These are phyloP conservation scores for Marasmarcha lunaedactyla DNA, from an alignment of 2,888 invertebrate species.

Conservation along the genomic window DNA sequence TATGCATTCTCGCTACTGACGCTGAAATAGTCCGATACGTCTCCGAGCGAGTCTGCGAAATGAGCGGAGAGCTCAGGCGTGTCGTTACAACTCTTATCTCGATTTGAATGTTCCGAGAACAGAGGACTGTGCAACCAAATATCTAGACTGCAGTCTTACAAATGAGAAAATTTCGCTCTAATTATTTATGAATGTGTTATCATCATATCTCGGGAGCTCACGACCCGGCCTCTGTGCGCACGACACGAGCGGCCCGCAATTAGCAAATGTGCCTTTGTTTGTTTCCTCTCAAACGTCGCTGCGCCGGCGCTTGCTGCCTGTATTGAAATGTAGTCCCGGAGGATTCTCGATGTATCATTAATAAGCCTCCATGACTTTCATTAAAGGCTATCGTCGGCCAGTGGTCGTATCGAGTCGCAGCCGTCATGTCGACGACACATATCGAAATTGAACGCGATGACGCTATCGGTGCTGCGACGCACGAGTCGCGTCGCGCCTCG, in stretches of 20 bases:
- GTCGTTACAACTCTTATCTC: constrained; percentile 56
- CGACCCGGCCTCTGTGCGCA: constrained; percentile 65
- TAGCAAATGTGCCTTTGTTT: constrained; percentile 70
- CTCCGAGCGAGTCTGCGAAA: constrained; percentile 21
- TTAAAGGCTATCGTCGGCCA: constrained; percentile 63
- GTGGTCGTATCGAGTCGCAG: constrained; percentile 56
- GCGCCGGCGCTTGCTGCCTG: constrained; percentile 44
- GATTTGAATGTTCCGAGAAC: constrained; percentile 59
- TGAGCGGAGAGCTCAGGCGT: constrained; percentile 49
- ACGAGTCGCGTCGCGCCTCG: too few species aligned
- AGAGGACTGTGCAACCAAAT: constrained; percentile 60
- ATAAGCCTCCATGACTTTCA: constrained; percentile 69
- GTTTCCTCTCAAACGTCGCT: constrained; percentile 48
- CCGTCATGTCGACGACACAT: constrained; percentile 62
- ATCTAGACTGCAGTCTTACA: constrained; percentile 69
- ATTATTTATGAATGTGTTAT: constrained; percentile 72
- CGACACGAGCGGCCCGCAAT: constrained; percentile 69
- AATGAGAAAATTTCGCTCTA: constrained; percentile 72
- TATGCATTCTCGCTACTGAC: too few species aligned
- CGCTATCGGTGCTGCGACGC: constrained; percentile 43
- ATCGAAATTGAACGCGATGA: constrained; percentile 64
- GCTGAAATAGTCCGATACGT: not conserved
- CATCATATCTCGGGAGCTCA: constrained; percentile 66
- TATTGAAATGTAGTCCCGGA: constrained; percentile 45
- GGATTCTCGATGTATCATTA: constrained; percentile 54